Percentiles rank a stretch among this genome's conserved stretches.
These are phyloP conservation scores for Sebastes jordani DNA, from an alignment of 2,797 vertebrate genomes.

Conservation along the genomic window DNA sequence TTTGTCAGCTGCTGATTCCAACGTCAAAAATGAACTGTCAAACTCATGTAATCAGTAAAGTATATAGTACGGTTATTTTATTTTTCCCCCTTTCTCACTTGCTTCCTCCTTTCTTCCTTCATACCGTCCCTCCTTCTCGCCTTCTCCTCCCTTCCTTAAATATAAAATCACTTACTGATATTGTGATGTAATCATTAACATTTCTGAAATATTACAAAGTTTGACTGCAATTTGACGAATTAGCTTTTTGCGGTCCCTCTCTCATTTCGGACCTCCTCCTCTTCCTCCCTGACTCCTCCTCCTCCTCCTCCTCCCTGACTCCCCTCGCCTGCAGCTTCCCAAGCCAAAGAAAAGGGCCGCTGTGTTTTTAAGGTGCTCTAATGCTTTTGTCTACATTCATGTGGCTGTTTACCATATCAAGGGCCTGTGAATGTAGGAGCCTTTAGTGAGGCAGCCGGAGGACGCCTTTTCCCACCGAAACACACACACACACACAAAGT, in stretches of 20 bases:
- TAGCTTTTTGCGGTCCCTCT: neutral
- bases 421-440: conserved; percentile 67
- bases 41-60: neutral
- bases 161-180: neutral
- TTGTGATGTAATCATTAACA: neutral
- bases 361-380: conserved; percentile 70
- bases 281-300: neutral
- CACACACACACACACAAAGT: conserved; percentile 28
- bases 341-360: conserved; percentile 57
- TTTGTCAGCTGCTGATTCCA: neutral
- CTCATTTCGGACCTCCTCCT: neutral
- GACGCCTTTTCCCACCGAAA: conserved; percentile 71
- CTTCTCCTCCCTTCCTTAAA: neutral
- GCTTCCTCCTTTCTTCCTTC: neutral
- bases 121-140: neutral
- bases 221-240: neutral
- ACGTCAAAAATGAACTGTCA: neutral
- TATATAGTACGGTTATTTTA: neutral
- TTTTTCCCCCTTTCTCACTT: neutral
- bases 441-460: conserved; percentile 57
- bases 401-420: conserved; percentile 78
- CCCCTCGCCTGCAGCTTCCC: conserved; percentile 49
- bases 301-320: neutral
- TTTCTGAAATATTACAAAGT: neutral
- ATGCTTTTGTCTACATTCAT: conserved; percentile 77